phyloP scores from a whole-genome alignment of 2,888 invertebrate species.

The Dasysyrphus albostriatus region DNA sequence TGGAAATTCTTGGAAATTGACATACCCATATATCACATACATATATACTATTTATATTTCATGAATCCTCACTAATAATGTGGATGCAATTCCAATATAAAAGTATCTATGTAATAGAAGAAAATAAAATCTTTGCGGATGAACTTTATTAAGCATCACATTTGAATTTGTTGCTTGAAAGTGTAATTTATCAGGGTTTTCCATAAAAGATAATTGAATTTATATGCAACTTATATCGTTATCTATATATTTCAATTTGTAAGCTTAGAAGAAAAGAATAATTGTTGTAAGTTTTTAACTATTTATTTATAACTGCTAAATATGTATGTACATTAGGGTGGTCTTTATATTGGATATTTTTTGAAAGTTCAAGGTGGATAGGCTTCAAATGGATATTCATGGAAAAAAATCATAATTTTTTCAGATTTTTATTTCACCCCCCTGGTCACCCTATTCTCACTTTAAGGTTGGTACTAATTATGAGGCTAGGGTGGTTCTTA shows the following conservation, averaged over 20 bases:
- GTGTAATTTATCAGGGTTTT: not conserved
- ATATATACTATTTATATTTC: not conserved
- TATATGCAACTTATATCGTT: not conserved
- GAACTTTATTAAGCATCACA: not conserved
- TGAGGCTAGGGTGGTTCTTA: no score
- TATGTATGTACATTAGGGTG: no score
- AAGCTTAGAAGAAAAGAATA: not conserved
- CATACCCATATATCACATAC: not conserved
- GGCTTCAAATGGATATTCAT: no score
- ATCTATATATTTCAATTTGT: no score
- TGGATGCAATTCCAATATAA: not conserved
- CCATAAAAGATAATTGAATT: not conserved
- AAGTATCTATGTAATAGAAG: not conserved
- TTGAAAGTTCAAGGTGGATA: no score
- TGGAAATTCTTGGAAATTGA: not conserved
- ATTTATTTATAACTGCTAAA: no score
- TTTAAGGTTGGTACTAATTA: no score
- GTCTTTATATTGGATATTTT: no score
- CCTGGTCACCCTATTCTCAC: no score
- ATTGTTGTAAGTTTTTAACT: not conserved
- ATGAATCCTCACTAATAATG: conserved; percentile 7
- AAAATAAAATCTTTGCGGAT: not conserved
- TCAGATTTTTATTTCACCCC: no score
- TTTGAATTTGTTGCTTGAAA: not conserved
- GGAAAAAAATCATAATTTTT: no score